phyloP scores from a whole-genome alignment of 1,140 invertebrate genomes.

The Drosophila biarmipes region DNA sequence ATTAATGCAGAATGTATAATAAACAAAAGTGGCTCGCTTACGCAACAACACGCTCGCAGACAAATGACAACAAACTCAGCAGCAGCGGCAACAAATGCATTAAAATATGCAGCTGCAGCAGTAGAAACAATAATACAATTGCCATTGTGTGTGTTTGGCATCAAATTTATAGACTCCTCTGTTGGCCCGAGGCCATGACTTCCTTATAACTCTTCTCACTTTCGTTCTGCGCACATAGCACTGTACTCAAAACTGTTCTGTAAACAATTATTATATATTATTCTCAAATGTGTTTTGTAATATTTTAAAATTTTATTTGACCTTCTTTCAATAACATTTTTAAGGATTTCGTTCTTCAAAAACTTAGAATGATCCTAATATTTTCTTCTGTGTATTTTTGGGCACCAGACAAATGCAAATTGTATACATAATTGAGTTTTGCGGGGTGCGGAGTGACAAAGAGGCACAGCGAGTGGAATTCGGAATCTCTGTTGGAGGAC shows the following conservation, averaged over 20 bases:
- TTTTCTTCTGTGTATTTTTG: slow-evolving; percentile 18
- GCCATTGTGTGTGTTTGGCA: slow-evolving; percentile 47
- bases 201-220: slow-evolving; percentile 27
- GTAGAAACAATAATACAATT: slow-evolving; percentile 53
- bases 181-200: slow-evolving; percentile 28
- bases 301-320: too few species aligned
- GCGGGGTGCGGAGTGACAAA: slow-evolving; percentile 13
- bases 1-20: slow-evolving; percentile 35
- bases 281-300: too few species aligned
- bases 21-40: slow-evolving; percentile 62
- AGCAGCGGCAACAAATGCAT: slow-evolving; percentile 17
- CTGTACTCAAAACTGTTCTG: background rate
- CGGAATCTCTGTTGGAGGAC: slow-evolving; percentile 11
- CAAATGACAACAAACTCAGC: slow-evolving; percentile 52
- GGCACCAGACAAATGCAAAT: slow-evolving; percentile 47
- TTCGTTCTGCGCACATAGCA: background rate
- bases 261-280: too few species aligned
- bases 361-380: too few species aligned
- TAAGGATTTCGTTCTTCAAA: too few species aligned
- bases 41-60: slow-evolving; percentile 59
- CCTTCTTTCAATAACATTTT: too few species aligned
- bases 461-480: slow-evolving; percentile 6
- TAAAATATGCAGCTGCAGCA: slow-evolving; percentile 26
- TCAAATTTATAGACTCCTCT: slow-evolving; percentile 72
- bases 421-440: slow-evolving; percentile 69